phyloP scores from a whole-genome alignment of 2,113 vertebrate species.

The Hippocampus barbouri region DNA sequence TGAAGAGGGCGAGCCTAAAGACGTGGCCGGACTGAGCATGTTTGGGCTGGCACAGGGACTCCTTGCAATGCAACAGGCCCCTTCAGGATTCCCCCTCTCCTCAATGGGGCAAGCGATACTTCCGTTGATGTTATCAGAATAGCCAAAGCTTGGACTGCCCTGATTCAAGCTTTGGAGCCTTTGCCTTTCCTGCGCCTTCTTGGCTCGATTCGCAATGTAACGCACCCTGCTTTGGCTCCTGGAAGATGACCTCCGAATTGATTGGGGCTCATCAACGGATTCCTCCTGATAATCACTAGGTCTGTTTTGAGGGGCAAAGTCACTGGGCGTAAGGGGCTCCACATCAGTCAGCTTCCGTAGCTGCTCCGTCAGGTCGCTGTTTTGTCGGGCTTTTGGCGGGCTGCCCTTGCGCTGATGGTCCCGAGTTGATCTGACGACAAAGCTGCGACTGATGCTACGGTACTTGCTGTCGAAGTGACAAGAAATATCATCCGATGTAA shows the following conservation, averaged over 20 bases:
- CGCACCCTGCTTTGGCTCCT: constrained; percentile 89
- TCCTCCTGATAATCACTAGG: constrained; percentile 36
- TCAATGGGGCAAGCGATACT: constrained; percentile 72
- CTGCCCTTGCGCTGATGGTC: constrained; percentile 64
- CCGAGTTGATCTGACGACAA: constrained; percentile 71
- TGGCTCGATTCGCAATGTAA: constrained; percentile 86
- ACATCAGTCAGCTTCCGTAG: constrained; percentile 82
- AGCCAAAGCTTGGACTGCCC: constrained; percentile 38
- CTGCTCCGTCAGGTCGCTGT: constrained; percentile 79
- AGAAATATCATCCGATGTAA: constrained; percentile 87
- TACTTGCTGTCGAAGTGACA: constrained; percentile 83
- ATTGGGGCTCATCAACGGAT: constrained; percentile 37
- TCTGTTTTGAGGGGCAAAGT: constrained; percentile 71
- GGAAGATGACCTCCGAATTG: constrained; percentile 82
- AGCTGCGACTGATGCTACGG: constrained; percentile 83
- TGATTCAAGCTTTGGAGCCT: constrained; percentile 73
- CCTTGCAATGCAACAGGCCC: constrained; percentile 79
- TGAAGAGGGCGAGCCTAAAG: constrained; percentile 52
- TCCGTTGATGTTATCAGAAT: constrained; percentile 23
- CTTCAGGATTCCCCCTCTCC: constrained; percentile 88
- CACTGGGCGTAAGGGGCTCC: constrained; percentile 73
- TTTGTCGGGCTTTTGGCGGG: constrained; percentile 2
- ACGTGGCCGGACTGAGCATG: constrained; percentile 59
- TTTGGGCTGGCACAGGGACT: constrained; percentile 72
- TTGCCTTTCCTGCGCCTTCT: constrained; percentile 86